Evolutionary conservation across 2,888 invertebrate genomes (phyloP), one percentile per base, ranked within the genome.

Genomic region (Morpho achilles): DNA sequence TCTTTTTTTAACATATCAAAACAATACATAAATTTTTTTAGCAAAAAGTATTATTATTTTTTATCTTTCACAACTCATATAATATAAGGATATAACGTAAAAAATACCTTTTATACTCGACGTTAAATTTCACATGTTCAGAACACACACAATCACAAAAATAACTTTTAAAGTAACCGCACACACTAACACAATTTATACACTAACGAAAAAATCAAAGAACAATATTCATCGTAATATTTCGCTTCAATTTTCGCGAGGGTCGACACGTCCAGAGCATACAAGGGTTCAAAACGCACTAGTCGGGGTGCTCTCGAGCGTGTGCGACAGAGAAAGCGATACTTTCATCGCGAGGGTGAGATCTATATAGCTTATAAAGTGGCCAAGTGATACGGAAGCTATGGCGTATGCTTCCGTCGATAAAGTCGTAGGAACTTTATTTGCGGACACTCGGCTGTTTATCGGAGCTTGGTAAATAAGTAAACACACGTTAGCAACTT

Each of bases 221-320:
- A 71, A 70, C 73, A 70, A 70, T 71, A 69, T 63, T 61, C 56
- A 65, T 55, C 60, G 55, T 60, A 64, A 64, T 65, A 57, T 65
- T 53, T 49, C 55, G 57, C 58, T 56, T 49, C 58, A 43, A 58
- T 56, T 56, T 43, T 54, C 56, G 45, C 40, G n/a, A 53, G 9
- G 45, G 53, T 52, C 58, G 53, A 62, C 63, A 64, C 80, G 76
- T 73, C 75, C 71, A 60, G 16, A 58, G 73, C 60, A 66, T 64
- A 60, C 69, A 71, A 64, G 61, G 71, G 69, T 67, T 74, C 66
- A 70, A 74, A 79, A 76, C 81, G 80, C 82, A 86, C 85, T 86
- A 79, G 74, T 74, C 74, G 75, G 68, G 70, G 69, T 68, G 70
- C 65, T 66, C 69, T 61, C 58, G 70, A 70, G 65, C 68, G 68